Base-by-base conservation (phyloP, 2,888 invertebrate genomes). In the Hylaea fasciaria region DNA sequence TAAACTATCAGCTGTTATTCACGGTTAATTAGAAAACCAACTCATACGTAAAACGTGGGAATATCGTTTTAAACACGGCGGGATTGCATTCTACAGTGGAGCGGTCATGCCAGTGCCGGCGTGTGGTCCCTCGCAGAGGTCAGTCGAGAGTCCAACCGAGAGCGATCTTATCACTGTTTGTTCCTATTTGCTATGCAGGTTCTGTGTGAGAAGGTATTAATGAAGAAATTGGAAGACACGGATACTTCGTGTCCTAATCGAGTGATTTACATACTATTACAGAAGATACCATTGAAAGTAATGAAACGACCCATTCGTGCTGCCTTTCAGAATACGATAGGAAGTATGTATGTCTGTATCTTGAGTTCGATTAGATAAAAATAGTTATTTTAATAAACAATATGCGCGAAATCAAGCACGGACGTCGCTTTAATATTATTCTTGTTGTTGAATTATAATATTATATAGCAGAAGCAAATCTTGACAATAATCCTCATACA, bases 161-260 rank as follows among this genome's bases (percentile, higher is more conserved):
- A 83, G 82, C 75, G 89, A 87, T 87, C 77, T 80, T 86, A 89
- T 87, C 86, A 74, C 72, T 68, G 66, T 81, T 78, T 80, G 80
- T 83, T 81, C 79, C 77, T 82, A 82, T 83, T 78, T 67, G 69
- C 73, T 71, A 71, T 69, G 74, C 71, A 37, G n/a, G 50, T 37
- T 49, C 41, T 17, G 2, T 37, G 48, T 29, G 29, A 46, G 46
- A 46, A 12, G 3, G 8, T 17, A 10, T 43, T 5, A 40, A 40
- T 32, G 14, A 46, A 46, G 28, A 13, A 46, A 46, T 32, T 45
- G 14, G 14, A 14, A 3, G 40, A 14, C n/a, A 40, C 14, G 40
- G 12, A 10, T n/a, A 37, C 37, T 37, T 22, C 5, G n/a, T n/a
- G 37, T n/a, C n/a, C 37, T 37, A 37, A 37, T 37, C 37, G 5